These are phyloP conservation scores for Venusia cambrica DNA, from an alignment of 2,888 invertebrate genomes.

Conservation along the genomic window DNA sequence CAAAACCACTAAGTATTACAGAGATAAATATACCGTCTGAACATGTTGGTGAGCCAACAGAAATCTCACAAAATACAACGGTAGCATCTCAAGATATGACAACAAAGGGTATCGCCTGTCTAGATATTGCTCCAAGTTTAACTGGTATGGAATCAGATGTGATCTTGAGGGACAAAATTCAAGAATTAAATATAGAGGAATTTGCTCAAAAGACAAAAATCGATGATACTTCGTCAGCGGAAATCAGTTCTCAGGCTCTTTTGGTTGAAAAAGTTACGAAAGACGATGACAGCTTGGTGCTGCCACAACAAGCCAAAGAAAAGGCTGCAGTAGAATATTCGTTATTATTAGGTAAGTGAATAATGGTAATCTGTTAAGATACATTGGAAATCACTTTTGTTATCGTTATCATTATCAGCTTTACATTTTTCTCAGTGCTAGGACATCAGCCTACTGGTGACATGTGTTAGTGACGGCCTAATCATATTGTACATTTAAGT, in stretches of 20 bases:
- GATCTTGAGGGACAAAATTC: not conserved
- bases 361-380: not conserved
- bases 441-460: too few species aligned
- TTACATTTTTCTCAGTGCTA: too few species aligned
- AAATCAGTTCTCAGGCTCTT: slow-evolving; percentile 12
- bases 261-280: not conserved
- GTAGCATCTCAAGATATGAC: slow-evolving; percentile 2
- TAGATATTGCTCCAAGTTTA: not conserved
- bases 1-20: slow-evolving; percentile 21
- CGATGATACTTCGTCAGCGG: slow-evolving; percentile 12
- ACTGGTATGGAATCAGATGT: not conserved
- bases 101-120: not conserved
- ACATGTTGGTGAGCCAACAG: not conserved
- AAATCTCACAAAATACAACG: slow-evolving; percentile 4
- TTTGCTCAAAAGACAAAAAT: not conserved
- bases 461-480: too few species aligned
- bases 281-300: not conserved
- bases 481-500: too few species aligned
- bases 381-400: too few species aligned
- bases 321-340: slow-evolving; percentile 5
- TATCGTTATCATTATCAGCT: too few species aligned
- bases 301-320: slow-evolving; percentile 11
- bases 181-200: slow-evolving; percentile 1
- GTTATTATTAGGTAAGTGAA: slow-evolving; percentile 9
- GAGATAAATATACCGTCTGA: slow-evolving; percentile 2